phyloP scores from a whole-genome alignment of 2,888 invertebrate species.

The Monoplex corrugatus region DNA sequence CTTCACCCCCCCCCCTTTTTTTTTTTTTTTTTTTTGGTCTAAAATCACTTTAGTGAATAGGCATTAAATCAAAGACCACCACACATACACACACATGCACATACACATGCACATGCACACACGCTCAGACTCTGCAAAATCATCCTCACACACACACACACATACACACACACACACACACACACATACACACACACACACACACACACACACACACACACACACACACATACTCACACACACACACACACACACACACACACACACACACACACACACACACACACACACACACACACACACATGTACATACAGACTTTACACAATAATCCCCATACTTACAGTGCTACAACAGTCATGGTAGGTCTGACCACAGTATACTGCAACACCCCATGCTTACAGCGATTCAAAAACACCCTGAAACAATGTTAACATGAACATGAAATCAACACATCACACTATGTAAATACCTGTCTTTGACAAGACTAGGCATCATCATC shows the following conservation, averaged over 20 bases:
- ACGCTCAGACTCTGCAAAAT: neutral
- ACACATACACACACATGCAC: neutral
- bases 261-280: neutral
- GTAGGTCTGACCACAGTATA: conserved; percentile 95
- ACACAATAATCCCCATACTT: conserved; percentile 83
- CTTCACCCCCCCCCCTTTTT: too few species aligned
- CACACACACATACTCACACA: neutral
- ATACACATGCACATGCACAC: neutral
- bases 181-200: neutral
- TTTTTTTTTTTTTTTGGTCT: too few species aligned
- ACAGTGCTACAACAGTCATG: conserved; percentile 94
- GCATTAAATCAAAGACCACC: too few species aligned
- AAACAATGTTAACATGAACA: conserved; percentile 75
- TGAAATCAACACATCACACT: too few species aligned
- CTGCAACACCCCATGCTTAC: conserved; percentile 97
- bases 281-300: neutral
- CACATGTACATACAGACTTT: neutral
- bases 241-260: neutral
- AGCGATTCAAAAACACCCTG: conserved; percentile 94
- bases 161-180: neutral
- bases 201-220: neutral
- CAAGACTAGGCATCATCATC: too few species aligned
- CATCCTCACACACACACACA: neutral
- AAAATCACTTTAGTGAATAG: too few species aligned
- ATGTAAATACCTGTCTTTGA: too few species aligned